Evolutionary conservation across 2,888 invertebrate species (phyloP).

Genomic region (Drosophila anceps): DNA sequence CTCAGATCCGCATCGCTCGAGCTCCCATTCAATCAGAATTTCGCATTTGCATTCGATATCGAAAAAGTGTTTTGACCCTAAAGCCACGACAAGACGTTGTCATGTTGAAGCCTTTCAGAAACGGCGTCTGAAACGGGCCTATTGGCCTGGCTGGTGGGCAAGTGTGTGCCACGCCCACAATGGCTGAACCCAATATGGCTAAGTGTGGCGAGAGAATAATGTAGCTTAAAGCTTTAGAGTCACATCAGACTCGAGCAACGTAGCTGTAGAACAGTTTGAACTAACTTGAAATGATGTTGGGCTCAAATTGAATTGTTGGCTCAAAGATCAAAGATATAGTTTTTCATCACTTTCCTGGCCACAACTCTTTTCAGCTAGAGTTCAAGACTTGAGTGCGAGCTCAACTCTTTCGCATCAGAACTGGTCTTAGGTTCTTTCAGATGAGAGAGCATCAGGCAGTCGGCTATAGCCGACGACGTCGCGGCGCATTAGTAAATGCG

Average conservation of each 20-base stretch:
- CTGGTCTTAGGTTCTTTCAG: neutral
- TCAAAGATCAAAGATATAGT: no score
- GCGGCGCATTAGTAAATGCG: conserved; percentile 67
- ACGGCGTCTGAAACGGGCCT: conserved; percentile 9
- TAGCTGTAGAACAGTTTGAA: no score
- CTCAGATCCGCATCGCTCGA: conserved; percentile 63
- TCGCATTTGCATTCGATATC: conserved; percentile 58
- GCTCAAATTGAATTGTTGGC: neutral
- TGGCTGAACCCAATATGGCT: neutral
- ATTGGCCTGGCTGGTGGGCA: neutral
- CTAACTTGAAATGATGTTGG: neutral
- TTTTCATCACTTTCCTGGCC: neutral
- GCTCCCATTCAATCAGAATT: conserved; percentile 44
- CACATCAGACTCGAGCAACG: no score
- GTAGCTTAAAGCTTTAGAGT: no score
- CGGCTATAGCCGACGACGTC: neutral
- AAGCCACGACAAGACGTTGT: conserved; percentile 25
- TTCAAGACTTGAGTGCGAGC: no score
- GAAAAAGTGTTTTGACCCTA: conserved; percentile 71
- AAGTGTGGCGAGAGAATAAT: no score
- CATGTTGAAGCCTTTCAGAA: neutral
- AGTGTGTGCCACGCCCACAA: neutral
- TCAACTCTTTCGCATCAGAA: neutral
- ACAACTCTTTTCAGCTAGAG: neutral
- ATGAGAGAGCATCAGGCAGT: neutral